phyloP scores from a whole-genome alignment of 2,113 vertebrate genomes.

The Lontra canadensis region DNA sequence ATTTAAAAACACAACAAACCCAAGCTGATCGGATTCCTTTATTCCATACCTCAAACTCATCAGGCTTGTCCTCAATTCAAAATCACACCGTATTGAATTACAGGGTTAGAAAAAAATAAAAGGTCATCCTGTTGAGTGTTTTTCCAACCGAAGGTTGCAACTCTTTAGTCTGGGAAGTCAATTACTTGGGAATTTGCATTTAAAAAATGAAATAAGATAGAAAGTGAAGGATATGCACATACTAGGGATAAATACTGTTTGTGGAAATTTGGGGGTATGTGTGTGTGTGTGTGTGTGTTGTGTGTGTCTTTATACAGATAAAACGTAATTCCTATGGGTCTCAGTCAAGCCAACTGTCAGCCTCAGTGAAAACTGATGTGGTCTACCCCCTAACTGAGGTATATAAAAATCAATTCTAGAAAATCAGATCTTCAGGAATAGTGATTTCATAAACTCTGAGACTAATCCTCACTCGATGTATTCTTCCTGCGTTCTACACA shows the following conservation, averaged over 20 bases:
- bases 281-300: not conserved
- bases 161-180: not conserved
- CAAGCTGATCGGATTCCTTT: constrained; percentile 57
- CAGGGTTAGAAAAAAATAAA: constrained; percentile 42
- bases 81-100: constrained; percentile 51
- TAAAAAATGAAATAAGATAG: not conserved
- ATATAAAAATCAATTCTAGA: not conserved
- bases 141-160: not conserved
- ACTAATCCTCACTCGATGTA: not conserved
- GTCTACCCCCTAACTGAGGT: not conserved
- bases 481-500: not conserved
- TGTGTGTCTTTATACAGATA: not conserved
- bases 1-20: constrained; percentile 63
- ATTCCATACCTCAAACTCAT: constrained; percentile 46
- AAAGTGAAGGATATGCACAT: not conserved
- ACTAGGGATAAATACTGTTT: not conserved
- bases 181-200: not conserved
- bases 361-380: not conserved
- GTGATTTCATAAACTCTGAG: not conserved
- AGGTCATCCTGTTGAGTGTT: not conserved
- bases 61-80: constrained; percentile 48
- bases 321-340: not conserved
- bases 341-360: not conserved
- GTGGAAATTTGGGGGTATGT: not conserved
- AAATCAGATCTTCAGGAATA: not conserved